Evolutionary conservation across 1,140 invertebrate genomes (phyloP).

Genomic region (Tigriopus japonicus): DNA sequence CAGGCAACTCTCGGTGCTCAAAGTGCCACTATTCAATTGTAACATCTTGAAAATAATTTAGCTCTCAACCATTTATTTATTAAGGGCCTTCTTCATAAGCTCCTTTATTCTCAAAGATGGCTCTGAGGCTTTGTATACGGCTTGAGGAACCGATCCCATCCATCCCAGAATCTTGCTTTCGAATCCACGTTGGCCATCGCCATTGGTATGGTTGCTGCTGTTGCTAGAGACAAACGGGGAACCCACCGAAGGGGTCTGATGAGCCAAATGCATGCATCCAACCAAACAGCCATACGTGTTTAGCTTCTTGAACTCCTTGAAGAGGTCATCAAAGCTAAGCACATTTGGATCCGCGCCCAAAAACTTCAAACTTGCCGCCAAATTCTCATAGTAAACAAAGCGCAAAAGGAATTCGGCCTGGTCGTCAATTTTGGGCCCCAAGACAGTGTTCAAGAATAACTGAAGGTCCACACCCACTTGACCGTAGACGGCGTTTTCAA

Average conservation of each 20-base stretch:
- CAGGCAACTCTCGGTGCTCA: too few species aligned
- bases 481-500: not conserved
- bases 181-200: too few species aligned
- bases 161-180: too few species aligned
- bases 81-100: too few species aligned
- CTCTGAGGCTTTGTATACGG: too few species aligned
- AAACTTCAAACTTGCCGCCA: not conserved
- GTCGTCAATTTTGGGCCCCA: not conserved
- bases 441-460: not conserved
- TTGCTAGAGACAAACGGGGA: too few species aligned
- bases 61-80: too few species aligned
- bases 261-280: not conserved
- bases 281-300: not conserved
- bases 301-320: not conserved
- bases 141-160: too few species aligned
- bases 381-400: not conserved
- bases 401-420: not conserved
- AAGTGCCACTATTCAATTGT: too few species aligned
- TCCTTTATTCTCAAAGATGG: too few species aligned
- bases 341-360: not conserved
- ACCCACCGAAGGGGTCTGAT: not conserved
- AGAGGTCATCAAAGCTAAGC: not conserved
- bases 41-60: too few species aligned
- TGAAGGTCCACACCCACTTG: not conserved
- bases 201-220: too few species aligned